Conservation (phyloP, 2,797 vertebrate species). For the Pelochelys cantorii region DNA sequence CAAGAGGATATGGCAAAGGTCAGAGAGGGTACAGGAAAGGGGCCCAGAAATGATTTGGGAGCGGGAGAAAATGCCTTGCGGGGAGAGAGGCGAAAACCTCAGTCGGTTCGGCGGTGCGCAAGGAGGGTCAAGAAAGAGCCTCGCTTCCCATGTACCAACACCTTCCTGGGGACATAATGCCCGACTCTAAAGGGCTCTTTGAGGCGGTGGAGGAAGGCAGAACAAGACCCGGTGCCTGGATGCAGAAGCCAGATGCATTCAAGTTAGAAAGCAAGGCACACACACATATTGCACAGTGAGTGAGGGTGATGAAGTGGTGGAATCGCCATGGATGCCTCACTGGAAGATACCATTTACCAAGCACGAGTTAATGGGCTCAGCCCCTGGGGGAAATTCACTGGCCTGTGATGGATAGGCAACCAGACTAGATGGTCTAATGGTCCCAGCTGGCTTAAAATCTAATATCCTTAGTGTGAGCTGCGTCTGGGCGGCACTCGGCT, state of each 20-base stretch:
- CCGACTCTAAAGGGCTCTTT: not conserved
- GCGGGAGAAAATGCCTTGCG: not conserved
- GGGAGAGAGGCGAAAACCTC: not conserved
- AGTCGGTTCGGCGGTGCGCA: not conserved
- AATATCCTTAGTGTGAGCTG: too few species aligned
- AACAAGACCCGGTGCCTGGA: not conserved
- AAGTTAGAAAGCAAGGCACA: not conserved
- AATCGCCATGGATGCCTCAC: not conserved
- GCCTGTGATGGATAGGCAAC: not conserved
- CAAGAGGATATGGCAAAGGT: not conserved
- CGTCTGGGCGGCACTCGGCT: not conserved
- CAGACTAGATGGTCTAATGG: not conserved
- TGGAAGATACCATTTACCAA: not conserved
- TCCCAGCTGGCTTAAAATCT: not conserved
- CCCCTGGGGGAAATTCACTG: not conserved
- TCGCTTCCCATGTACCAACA: not conserved
- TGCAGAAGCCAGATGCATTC: not conserved
- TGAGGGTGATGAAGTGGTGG: not conserved
- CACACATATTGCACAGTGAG: not conserved
- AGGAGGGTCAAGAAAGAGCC: not conserved
- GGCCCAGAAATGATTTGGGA: not conserved
- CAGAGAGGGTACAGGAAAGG: not conserved
- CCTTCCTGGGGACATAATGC: not conserved
- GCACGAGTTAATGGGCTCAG: not conserved
- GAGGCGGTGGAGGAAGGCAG: not conserved